Base-by-base conservation (phyloP, 2,797 vertebrate species). In the Meriones psammophilus region DNA sequence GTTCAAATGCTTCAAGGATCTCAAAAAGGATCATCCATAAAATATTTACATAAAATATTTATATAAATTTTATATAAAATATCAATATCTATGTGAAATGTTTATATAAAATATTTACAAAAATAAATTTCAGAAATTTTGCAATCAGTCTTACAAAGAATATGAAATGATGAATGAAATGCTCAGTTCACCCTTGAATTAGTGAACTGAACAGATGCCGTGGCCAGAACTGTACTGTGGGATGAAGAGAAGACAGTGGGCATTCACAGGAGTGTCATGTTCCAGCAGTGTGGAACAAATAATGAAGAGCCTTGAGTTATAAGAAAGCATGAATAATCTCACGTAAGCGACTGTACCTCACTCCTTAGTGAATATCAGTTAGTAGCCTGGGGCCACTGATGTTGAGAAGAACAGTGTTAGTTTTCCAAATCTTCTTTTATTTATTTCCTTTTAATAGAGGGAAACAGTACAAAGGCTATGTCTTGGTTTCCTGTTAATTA, bases 121-220 rank as follows among this genome's bases (percentile, higher is more conserved):
- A 89, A 50, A 36, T 94, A 79, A 36, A 42, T 93, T 91, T 77
- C 28, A 89, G 36, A 58, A 66, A 46, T 42, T 68, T 13, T 74
- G 22, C 71, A 58, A 42, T 85, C 42, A 22, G 10, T 69, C 50
- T 54, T 46, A 1, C 42, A 30, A 92, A 54, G 20, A 42, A 77
- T 84, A 79, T 69, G 91, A 86, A 94, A 39, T 81, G 46, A 83
- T 81, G 50, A 95, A 56, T 91, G 39, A 96, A 92, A 86, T 88
- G 33, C 1, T 68, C 28, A 28, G 39, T 92, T 58, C 8, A 46
- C 30, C 86, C 36, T 79, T 74, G 64, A 95, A 28, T 39, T 83
- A 71, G 33, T 92, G 74, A 84, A 46, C 68, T 36, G 24, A 78
- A 22, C 33, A 69, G 24, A 5, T 54, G 15, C 62, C n/a, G 22